A percentile compares a stretch with the other conserved stretches of the same genome.
These are phyloP conservation scores for Mirza zaza DNA, from an alignment of 2,113 vertebrate species.

Conservation along the genomic window DNA sequence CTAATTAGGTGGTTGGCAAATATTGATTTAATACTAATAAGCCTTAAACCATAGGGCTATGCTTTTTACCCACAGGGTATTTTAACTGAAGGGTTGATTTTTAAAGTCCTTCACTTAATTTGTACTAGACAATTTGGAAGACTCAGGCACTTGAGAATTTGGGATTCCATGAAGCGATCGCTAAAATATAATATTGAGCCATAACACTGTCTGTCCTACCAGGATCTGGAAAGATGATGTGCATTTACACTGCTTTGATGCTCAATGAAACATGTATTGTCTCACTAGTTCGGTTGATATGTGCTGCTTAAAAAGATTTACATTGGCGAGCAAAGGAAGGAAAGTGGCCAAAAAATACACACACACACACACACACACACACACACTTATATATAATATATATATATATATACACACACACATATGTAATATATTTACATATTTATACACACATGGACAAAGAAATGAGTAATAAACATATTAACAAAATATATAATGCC, in stretches of 20 bases:
- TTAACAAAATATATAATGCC: not conserved
- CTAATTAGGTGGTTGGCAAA: not conserved
- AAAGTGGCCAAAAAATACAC: not conserved
- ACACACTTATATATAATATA: too few species aligned
- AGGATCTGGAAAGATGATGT: not conserved
- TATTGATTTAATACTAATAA: slow-evolving; percentile 49
- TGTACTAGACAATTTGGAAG: not conserved
- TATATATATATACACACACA: too few species aligned
- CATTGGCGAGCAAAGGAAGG: not conserved
- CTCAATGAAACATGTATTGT: not conserved
- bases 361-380: too few species aligned
- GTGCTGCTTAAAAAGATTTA: not conserved
- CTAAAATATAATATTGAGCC: not conserved
- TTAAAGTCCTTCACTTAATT: slow-evolving; percentile 6
- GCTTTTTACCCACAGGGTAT: not conserved
- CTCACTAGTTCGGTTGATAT: not conserved
- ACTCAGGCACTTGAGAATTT: not conserved
- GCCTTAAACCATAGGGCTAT: not conserved
- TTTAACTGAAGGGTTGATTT: not conserved
- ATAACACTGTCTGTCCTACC: not conserved
- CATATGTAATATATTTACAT: too few species aligned
- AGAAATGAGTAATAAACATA: not conserved
- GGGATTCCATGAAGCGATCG: not conserved
- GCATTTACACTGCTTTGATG: not conserved
- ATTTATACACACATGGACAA: too few species aligned